Conservation (phyloP, 2,797 vertebrate species). For the Babyrousa celebensis region DNA sequence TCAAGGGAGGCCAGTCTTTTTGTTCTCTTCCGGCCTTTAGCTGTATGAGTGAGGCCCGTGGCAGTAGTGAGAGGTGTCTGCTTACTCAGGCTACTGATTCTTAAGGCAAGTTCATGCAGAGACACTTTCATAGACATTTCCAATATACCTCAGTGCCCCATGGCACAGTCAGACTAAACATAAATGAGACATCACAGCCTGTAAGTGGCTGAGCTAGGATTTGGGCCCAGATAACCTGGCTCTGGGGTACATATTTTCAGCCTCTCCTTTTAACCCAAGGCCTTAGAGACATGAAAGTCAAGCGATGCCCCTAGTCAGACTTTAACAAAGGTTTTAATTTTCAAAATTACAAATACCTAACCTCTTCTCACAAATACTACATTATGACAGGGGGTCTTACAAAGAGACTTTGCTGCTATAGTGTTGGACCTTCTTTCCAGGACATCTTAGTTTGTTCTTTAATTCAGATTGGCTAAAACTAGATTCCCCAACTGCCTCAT, state of each 20-base stretch:
- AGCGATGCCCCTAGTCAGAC: not conserved
- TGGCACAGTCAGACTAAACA: not conserved
- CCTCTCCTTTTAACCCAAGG: not conserved
- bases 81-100: not conserved
- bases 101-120: not conserved
- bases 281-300: not conserved
- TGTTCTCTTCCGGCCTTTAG: not conserved
- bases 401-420: conserved; percentile 30
- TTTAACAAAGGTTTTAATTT: conserved; percentile 35
- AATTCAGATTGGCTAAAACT: conserved; percentile 1
- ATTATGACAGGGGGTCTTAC: not conserved
- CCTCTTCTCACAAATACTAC: not conserved
- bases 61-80: not conserved
- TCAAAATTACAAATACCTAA: conserved; percentile 7
- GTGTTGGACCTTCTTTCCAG: not conserved
- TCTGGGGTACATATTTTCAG: not conserved
- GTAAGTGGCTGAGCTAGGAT: not conserved
- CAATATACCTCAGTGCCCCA: not conserved
- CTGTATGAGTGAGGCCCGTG: not conserved
- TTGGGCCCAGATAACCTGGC: not conserved
- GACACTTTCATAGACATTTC: not conserved
- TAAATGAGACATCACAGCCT: not conserved
- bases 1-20: not conserved
- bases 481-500: not conserved
- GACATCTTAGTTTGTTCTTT: conserved; percentile 33